Conservation (phyloP, 2,113 vertebrate species). For the Bujurquina vittata region DNA sequence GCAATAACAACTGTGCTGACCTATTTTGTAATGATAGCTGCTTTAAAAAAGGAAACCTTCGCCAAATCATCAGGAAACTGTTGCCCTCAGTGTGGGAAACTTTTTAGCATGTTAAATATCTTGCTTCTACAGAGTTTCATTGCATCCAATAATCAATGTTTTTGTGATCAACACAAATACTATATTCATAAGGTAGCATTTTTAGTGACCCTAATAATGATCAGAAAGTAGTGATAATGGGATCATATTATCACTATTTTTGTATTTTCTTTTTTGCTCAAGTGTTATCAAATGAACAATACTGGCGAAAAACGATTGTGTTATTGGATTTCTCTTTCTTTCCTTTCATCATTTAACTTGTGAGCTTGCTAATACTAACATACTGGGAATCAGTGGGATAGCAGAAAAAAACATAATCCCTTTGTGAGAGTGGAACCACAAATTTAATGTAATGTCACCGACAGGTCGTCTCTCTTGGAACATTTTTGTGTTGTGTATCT, state of each 20-base stretch:
- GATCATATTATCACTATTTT: too few species aligned
- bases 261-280: background rate
- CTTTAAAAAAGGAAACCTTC: conserved; percentile 5
- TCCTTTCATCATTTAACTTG: background rate
- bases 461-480: background rate
- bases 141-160: background rate
- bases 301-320: background rate
- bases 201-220: background rate
- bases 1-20: conserved; percentile 8
- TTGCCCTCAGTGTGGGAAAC: background rate
- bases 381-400: background rate
- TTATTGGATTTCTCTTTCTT: background rate
- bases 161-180: background rate
- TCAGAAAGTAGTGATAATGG: background rate
- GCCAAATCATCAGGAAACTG: background rate
- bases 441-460: background rate
- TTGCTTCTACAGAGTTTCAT: background rate
- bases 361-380: accelerated
- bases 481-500: background rate
- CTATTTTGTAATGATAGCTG: conserved; percentile 16
- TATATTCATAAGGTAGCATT: background rate
- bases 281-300: background rate
- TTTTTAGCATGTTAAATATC: background rate
- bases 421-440: background rate
- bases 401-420: background rate